Percentiles rank a stretch among this genome's conserved stretches.
Evolutionary conservation across 2,113 vertebrate genomes (phyloP).

Genomic region (Hemiscyllium ocellatum): DNA sequence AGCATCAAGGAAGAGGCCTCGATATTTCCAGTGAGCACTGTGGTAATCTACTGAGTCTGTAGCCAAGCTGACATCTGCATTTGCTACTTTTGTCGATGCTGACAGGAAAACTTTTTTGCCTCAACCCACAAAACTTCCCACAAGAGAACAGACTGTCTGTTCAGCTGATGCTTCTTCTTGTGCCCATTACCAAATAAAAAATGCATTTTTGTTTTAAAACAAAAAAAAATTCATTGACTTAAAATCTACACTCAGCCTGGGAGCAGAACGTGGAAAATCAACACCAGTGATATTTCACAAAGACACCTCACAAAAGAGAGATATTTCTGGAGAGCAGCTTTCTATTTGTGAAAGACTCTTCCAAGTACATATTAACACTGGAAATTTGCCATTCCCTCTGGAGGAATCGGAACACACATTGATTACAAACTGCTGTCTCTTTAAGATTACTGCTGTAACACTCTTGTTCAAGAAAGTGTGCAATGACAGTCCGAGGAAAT

Average conservation of each 20-base stretch:
- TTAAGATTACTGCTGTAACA: background rate
- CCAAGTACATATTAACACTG: background rate
- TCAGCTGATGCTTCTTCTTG: background rate
- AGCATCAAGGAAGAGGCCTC: background rate
- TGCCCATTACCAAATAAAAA: background rate
- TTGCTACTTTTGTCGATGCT: background rate
- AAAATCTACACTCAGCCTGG: background rate
- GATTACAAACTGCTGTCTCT: background rate
- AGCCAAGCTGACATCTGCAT: slow-evolving; percentile 11
- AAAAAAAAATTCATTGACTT: background rate
- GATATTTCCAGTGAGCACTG: background rate
- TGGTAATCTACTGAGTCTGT: background rate
- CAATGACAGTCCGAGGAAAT: background rate
- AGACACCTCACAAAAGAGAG: background rate
- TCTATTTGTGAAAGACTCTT: background rate
- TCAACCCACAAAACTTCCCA: background rate
- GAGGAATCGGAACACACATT: background rate
- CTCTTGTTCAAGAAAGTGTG: background rate
- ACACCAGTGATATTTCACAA: background rate
- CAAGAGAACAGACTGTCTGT: background rate
- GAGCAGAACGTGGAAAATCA: background rate
- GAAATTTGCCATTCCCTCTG: background rate
- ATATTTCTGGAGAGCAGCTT: background rate
- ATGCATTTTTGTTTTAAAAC: background rate
- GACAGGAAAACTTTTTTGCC: background rate